Evolutionary conservation across 2,888 invertebrate genomes (phyloP), one percentile per base, ranked within the genome.

Genomic region (Drosophila demipolita): DNA sequence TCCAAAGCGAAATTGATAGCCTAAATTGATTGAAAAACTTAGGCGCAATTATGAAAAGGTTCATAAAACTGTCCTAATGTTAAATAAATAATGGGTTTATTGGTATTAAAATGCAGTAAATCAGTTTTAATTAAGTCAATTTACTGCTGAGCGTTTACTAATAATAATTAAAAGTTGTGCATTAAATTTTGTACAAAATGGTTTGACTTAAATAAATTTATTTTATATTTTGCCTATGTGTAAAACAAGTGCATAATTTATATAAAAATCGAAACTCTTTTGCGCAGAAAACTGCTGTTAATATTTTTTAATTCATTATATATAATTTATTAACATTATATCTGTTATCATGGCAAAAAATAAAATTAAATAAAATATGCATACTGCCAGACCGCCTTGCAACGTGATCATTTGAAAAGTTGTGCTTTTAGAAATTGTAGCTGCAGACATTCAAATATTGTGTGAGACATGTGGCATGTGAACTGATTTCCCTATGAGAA

Each of bases 401-500:
- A 36, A 36, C 36, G 15, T 2, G 36, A 17, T 17, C 15, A 36
- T 7, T 17, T 17, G 8, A 38, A 38, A 38, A 17, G 38, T 17
- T 38, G 17, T 17, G 38, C 38, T 17, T 33, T 38, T 17, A 17
- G 17, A 40, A 17, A 29, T 29, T 29, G 6, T 29, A 29, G 29
- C 29, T 29, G 29, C 29, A 29, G 29, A 29, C 36, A 36, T 36
- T 7, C 0, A 7, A 40, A 17, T 2, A 8, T 20, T 42, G 20
- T 20, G 11, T 42, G 4, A 20, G 20, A 2, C 20, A 45, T 38
- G 38, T 17, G 15, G 45, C 29, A 32, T 45, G 12, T 1, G 15
- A 53, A 38, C 29, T 6, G 48, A 54, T 33, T 66, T 66, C 12
- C 36, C 49, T 12, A 40, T 40, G 1, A 9, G 33, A 53, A 55